Percentiles rank a stretch among this genome's conserved stretches.
These are phyloP conservation scores for Chloropsis cyanopogon DNA, from an alignment of 2,113 vertebrate genomes.

Conservation along the genomic window DNA sequence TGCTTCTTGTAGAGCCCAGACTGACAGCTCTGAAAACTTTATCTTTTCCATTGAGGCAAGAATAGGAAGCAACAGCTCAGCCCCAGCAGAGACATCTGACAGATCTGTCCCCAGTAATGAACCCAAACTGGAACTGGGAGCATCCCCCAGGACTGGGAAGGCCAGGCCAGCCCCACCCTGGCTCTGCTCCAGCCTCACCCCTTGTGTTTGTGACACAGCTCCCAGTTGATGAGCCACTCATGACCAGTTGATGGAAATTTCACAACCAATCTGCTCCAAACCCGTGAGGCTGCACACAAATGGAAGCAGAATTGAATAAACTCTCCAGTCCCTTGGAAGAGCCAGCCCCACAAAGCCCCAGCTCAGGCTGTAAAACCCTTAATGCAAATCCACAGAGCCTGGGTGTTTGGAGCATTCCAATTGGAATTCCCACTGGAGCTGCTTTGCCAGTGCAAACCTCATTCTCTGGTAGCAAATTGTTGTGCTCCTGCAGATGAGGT, in stretches of 20 bases:
- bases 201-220: not conserved
- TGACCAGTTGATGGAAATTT: not conserved
- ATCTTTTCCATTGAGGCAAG: not conserved
- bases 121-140: not conserved
- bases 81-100: not conserved
- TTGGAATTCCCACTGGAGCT: not conserved
- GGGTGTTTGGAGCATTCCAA: not conserved
- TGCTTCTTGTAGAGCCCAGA: not conserved
- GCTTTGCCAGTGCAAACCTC: not conserved
- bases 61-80: not conserved
- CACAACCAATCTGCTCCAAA: conserved; percentile 1
- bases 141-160: not conserved
- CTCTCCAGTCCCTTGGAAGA: not conserved
- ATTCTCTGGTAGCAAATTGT: not conserved
- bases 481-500: not conserved
- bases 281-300: not conserved
- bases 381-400: accelerated
- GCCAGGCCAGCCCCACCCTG: not conserved
- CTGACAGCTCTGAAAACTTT: not conserved
- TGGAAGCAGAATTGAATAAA: not conserved
- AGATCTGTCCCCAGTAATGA: not conserved
- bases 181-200: not conserved
- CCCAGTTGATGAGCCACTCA: not conserved
- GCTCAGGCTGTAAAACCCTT: not conserved
- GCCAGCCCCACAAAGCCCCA: not conserved